Base-by-base conservation (phyloP, 2,113 vertebrate genomes). In the Tenebrosternarchus preto region DNA sequence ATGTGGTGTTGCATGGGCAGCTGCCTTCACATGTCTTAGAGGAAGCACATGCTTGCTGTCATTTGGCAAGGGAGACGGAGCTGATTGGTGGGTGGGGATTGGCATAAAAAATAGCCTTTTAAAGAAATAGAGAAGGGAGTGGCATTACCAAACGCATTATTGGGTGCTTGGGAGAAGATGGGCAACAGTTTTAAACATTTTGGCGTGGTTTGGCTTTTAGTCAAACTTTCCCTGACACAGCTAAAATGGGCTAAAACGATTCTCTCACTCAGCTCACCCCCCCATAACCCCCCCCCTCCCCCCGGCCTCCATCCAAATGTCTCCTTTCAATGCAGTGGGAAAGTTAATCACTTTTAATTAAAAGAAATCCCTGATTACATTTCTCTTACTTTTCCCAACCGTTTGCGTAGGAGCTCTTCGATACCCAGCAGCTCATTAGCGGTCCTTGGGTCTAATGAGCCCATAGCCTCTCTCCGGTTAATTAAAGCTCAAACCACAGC, bases 301-400 rank as follows among this genome's bases (percentile, higher is more conserved):
- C 33, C 53, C 31, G 16, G 4, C 50, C 29, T 57, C 17, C 20
- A n/a, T 24, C 61, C 56, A 71, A 74, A 74, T 71, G 43, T 74
- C 64, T 80, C 72, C 71, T 87, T 85, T 82, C 86, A 73, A 82
- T 80, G 86, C 61, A 53, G 50, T 69, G 56, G 66, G 72, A 83
- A 90, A 91, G 89, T 84, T 85, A 92, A 92, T 91, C 85, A 86
- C 87, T 92, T 93, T 90, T 91, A 93, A 95, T 94, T 92, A 92
- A 77, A 87, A 91, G 88, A 91, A 90, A 90, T 88, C 91, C 87
- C 84, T 92, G 92, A 93, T 92, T 91, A 93, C 61, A 89, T 89
- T 39, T 17, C 90, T 82, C 88, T 91, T 90, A 88, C 79, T 87
- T 61, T 81, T 68, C 73, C 59, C 77, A 82, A 84, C 76, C 84